Base-by-base conservation (phyloP, 1,140 invertebrate species). In the Zaprionus lachaisei region DNA sequence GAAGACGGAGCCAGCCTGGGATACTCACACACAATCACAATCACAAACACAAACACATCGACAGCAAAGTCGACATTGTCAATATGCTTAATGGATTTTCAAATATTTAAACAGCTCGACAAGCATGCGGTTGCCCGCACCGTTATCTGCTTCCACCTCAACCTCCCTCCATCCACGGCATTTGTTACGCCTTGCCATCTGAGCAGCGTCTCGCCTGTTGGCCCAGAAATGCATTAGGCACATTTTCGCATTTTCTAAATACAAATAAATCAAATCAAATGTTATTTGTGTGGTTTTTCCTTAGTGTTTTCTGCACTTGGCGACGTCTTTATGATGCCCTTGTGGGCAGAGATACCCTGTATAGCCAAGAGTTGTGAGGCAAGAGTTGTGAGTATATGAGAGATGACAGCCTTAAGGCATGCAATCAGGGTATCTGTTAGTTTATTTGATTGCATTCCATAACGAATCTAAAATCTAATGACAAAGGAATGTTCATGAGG, bases 21-120 rank as follows among this genome's bases (percentile, higher is more conserved):
- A 65, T 47, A 69, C 67, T 54, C 47, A 71, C 56, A 61, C 65
- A 72, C 41, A 62, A 2, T 2, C 20, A 22, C 15, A 4, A 15
- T 11, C 41, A 28, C 56, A 65, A 57, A 86, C 44, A 74, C 70
- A 87, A 77, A 31, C 28, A 31, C 7, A 31, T 31, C 28, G 28
- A 31, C 28, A 31, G 28, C 28, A 7, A 2, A 2, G 79, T 71
- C 65, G 85, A 54, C 86, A 91, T 85, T 90, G 85, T 90, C 85
- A 90, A 90, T 91, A 90, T 91, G 82, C 86, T 90, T 90, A 90
- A 90, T 90, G 85, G 85, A 91, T 90, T 91, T 91, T 90, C 85
- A 90, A 90, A 90, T 90, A 90, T 90, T 90, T 85, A 90, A 86
- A 91, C 86, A 91, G 83, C 58, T 62, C 49, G 41, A 47, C 61